Conservation (phyloP, 2,797 vertebrate species). For the Notolabrus celidotus region DNA sequence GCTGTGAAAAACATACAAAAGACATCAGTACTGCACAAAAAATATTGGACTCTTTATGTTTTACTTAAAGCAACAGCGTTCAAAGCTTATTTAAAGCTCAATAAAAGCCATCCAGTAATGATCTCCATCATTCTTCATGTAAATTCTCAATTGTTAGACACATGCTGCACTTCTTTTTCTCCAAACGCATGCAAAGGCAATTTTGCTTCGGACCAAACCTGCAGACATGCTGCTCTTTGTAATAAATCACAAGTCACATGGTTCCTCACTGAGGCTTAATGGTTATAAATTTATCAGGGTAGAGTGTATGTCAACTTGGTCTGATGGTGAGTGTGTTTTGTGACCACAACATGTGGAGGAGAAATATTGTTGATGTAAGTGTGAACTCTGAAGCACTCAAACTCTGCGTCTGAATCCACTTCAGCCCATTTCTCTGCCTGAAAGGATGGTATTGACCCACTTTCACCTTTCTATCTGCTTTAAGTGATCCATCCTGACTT, state of each 20-base stretch:
- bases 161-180: conserved; percentile 53
- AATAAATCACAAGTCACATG: conserved; percentile 70
- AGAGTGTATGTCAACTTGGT: conserved; percentile 55
- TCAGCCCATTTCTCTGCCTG: conserved; percentile 33
- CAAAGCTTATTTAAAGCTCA: conserved; percentile 17
- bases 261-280: conserved; percentile 54
- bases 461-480: conserved; percentile 40
- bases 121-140: conserved; percentile 36
- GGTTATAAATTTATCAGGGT: conserved; percentile 67
- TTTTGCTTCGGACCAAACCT: conserved; percentile 53
- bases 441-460: conserved; percentile 55
- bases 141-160: conserved; percentile 53
- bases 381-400: conserved; percentile 39
- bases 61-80: not conserved
- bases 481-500: conserved; percentile 23
- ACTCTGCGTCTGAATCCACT: conserved; percentile 48
- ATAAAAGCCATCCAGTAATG: conserved; percentile 24
- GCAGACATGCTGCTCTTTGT: conserved; percentile 58
- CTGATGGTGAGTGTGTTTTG: conserved; percentile 47
- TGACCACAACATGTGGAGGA: conserved; percentile 43
- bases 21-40: conserved; percentile 9
- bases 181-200: conserved; percentile 35
- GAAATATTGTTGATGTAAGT: conserved; percentile 67
- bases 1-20: conserved; percentile 1
- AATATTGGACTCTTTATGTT: not conserved